phyloP scores from a whole-genome alignment of 2,113 vertebrate genomes.

The Vireo altiloquus region DNA sequence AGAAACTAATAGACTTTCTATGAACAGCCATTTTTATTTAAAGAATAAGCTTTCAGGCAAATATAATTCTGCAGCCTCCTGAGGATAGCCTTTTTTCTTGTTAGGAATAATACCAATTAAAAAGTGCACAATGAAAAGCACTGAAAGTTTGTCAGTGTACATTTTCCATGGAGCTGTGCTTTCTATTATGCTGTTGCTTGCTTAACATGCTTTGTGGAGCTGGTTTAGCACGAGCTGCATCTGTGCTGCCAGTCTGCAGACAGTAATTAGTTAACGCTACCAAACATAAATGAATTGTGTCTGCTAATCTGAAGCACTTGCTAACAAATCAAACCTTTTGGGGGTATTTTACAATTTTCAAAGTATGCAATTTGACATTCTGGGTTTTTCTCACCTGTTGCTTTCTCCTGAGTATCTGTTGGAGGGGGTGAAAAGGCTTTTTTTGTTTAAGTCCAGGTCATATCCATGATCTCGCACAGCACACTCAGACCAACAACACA shows the following conservation, averaged over 20 bases:
- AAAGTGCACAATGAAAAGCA: slow-evolving; percentile 68
- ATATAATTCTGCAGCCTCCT: slow-evolving; percentile 52
- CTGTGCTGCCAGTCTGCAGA: slow-evolving; percentile 36
- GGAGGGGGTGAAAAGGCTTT: background rate
- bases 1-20: slow-evolving; percentile 66
- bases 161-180: slow-evolving; percentile 65
- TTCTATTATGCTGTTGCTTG: slow-evolving; percentile 32
- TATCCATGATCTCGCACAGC: background rate
- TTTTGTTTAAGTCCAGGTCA: background rate
- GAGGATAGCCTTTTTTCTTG: slow-evolving; percentile 48
- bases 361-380: background rate
- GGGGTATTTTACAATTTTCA: background rate
- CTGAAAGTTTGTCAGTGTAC: slow-evolving; percentile 69
- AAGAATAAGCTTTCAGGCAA: slow-evolving; percentile 73
- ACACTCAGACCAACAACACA: background rate
- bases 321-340: slow-evolving; percentile 58
- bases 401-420: background rate
- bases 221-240: slow-evolving; percentile 29
- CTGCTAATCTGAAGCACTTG: slow-evolving; percentile 44
- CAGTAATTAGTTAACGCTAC: slow-evolving; percentile 72
- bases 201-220: slow-evolving; percentile 50
- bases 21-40: slow-evolving; percentile 60
- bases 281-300: slow-evolving; percentile 67
- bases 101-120: slow-evolving; percentile 71
- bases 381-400: background rate